Evolutionary conservation across 2,888 invertebrate genomes (phyloP), one percentile per base, ranked within the genome.

Genomic region (Sepioteuthis lessoniana): DNA sequence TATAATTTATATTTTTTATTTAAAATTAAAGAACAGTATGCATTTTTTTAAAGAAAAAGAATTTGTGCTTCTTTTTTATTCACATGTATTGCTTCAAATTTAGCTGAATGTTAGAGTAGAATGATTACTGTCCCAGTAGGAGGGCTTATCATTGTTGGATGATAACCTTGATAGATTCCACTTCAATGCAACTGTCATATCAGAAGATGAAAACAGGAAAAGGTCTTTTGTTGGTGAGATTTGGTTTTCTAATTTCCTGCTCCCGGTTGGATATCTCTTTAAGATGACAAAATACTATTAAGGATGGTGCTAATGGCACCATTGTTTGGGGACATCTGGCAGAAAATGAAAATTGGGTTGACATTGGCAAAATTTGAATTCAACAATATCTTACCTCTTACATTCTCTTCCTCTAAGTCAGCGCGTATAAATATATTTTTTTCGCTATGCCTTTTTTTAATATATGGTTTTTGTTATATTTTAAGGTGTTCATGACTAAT

Each of bases 221-320:
- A 35, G n/a, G 76, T 76, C 76, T 76, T 76, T 76, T 76, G n/a
- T 76, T n/a, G n/a, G 76, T 76, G 76, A 76, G 76, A 76, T 76
- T 76, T 76, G 76, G 76, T 76, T 76, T 76, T 76, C 76, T 76
- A 76, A 76, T 76, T 76, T 76, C 76, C 76, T 76, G 16, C n/a
- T 76, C 76, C 76, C 76, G n/a, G 76, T 76, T 76, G 76, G 76
- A 76, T 76, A 76, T 76, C 76, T 76, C 76, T 76, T 76, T 76
- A 76, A 76, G 76, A 76, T 76, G 76, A 76, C 76, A 76, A 76
- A 76, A 76, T 76, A 76, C 76, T 76, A 35, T 76, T 76, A 76
- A n/a, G 76, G n/a, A n/a, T 35, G 76, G 16, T n/a, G 76, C 76
- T 76, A 76, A 76, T 76, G 76, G n/a, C 25, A n/a, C 76, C n/a